Conservation (phyloP, 2,797 vertebrate species). For the Megalops cyprinoides region DNA sequence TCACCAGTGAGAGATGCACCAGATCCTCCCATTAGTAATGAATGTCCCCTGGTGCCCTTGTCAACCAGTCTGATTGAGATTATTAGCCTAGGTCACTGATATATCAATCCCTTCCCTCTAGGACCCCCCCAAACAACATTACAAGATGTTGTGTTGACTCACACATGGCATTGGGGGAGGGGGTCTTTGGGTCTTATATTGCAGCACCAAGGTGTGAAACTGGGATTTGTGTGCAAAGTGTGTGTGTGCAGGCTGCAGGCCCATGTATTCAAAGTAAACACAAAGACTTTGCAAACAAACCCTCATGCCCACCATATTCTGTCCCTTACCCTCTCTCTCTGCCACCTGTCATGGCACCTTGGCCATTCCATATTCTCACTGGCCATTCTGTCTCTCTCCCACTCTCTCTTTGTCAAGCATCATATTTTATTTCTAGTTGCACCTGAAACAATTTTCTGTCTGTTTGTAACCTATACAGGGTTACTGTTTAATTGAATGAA, state of each 20-base stretch:
- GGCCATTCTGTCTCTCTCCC: no score
- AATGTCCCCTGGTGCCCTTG: no score
- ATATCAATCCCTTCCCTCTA: no score
- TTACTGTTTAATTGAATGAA: neutral
- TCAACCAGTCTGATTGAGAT: no score
- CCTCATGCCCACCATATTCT: neutral
- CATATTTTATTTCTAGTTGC: neutral
- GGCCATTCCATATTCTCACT: neutral
- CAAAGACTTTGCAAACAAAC: conserved; percentile 59
- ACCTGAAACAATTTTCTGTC: neutral
- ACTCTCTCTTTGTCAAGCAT: neutral
- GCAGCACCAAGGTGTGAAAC: conserved; percentile 61
- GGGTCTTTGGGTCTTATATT: conserved; percentile 43
- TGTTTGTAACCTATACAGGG: neutral
- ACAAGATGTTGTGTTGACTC: conserved; percentile 58
- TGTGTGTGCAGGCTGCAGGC: conserved; percentile 50
- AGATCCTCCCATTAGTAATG: no score
- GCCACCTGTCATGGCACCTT: neutral
- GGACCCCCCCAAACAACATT: no score
- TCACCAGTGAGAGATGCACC: no score
- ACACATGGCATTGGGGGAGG: conserved; percentile 53
- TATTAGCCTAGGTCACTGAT: no score
- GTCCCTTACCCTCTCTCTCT: neutral
- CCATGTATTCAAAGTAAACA: conserved; percentile 61
- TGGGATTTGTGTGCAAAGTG: conserved; percentile 48